Conservation (phyloP, 53 echinoderm and acorn worm genomes). For the Astropecten irregularis region DNA sequence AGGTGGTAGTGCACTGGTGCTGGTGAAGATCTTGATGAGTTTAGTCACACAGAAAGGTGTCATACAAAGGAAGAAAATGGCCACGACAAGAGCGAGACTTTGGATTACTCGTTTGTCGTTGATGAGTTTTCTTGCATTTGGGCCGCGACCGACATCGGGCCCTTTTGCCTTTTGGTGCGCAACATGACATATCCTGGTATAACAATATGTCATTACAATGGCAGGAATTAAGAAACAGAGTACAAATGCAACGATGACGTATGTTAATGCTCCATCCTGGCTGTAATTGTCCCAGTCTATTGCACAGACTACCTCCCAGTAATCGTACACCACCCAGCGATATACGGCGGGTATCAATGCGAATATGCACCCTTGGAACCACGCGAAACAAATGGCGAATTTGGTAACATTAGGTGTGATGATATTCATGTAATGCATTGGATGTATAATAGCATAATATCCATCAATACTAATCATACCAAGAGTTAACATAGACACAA, state of each 20-base stretch:
- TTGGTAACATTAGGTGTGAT: slow-evolving; percentile 29
- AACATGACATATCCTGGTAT: slow-evolving; percentile 43
- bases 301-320: slow-evolving; percentile 67
- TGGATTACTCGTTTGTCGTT: slow-evolving; percentile 46
- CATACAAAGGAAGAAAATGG: slow-evolving; percentile 64
- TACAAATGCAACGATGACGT: slow-evolving; percentile 57
- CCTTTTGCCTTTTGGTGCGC: slow-evolving; percentile 5
- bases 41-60: slow-evolving; percentile 70
- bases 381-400: slow-evolving; percentile 20
- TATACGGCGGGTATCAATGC: slow-evolving; percentile 38
- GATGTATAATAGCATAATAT: slow-evolving; percentile 22
- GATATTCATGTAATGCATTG: slow-evolving; percentile 37
- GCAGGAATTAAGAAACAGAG: slow-evolving; percentile 55
- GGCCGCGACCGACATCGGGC: not conserved
- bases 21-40: slow-evolving; percentile 67
- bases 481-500: slow-evolving; percentile 68
- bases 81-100: slow-evolving; percentile 56
- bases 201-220: slow-evolving; percentile 35
- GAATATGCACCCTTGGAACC: slow-evolving; percentile 56
- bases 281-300: slow-evolving; percentile 61
- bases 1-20: slow-evolving; percentile 23
- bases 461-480: slow-evolving; percentile 61
- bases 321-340: slow-evolving; percentile 62
- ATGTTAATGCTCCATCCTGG: slow-evolving; percentile 46
- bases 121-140: not conserved